Evolutionary conservation across 2,113 vertebrate genomes (phyloP), one percentile per base, ranked within the genome.

Genomic region (Circaetus cinerascens): DNA sequence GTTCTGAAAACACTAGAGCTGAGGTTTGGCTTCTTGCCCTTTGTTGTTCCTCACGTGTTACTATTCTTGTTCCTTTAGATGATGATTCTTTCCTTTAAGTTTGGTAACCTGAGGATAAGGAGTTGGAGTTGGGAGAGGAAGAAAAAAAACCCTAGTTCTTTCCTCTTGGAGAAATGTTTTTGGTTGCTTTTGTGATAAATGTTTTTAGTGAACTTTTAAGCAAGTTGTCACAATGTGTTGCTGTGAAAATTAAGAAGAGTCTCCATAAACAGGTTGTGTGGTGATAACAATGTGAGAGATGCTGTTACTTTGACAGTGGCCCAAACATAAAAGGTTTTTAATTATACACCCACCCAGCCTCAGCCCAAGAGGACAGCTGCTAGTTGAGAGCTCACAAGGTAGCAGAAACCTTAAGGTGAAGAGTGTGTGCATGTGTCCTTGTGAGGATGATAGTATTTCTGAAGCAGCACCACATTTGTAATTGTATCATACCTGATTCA

Each of bases 181-280:
- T 62, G 10, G 5, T 56, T 41, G 40, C 19, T 77, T 73, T 46
- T 22, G 36, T 75, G 91, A 93, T 93, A 92, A 95, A 94, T 82
- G 71, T 96, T 96, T 64, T 96, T 78, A 95, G 95, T 90, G 93
- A 90, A 43, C 46, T 96, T 97, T 50, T 94, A 95, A 98, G 92
- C 57, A 95, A 96, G 82, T 82, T 97, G 87, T 97, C 95, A 91
- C 88, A 66, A 55, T 32, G 69, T 76, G 92, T 91, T 85, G 73
- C 72, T 89, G 40, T 62, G 68, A 93, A 94, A 88, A 93, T 88
- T 66, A 90, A n/a, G 67, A 79, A 82, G 86, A 50, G 67, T 76
- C 32, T 88, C 86, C 86, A 56, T 72, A 73, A 96, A 82, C 79
- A 79, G 91, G 91, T 74, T 91, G 89, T 79, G 48, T 87, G 90